Conservation (phyloP, 1,140 invertebrate genomes). For the Drosophila lini region DNA sequence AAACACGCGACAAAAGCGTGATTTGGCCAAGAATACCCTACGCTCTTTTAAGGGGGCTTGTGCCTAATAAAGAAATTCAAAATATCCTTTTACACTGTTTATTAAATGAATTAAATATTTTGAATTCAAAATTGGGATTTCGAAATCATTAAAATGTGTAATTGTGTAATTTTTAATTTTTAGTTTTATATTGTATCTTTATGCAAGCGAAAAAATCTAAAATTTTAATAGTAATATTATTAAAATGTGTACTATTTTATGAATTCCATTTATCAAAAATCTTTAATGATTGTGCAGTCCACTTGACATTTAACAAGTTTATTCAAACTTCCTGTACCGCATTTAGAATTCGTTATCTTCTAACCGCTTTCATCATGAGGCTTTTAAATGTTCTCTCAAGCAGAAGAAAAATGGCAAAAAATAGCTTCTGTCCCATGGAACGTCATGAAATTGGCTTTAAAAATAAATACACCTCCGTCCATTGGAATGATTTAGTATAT, state of each 20-base stretch:
- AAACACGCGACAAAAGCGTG: slow-evolving; percentile 54
- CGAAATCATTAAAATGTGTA: not conserved
- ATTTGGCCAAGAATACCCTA: slow-evolving; percentile 31
- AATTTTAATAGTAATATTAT: not conserved
- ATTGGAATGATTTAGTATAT: not conserved
- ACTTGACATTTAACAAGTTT: slow-evolving; percentile 5
- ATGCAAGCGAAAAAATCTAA: not conserved
- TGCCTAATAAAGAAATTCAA: not conserved
- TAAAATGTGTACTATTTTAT: not conserved
- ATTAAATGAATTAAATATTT: not conserved
- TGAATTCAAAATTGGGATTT: accelerated
- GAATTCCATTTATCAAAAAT: not conserved
- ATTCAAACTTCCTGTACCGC: slow-evolving; percentile 14
- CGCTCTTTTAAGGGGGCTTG: not conserved
- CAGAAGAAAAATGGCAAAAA: slow-evolving; percentile 29
- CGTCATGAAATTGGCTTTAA: slow-evolving; percentile 48
- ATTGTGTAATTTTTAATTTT: not conserved
- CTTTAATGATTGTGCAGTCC: not conserved
- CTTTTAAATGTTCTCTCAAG: slow-evolving; percentile 19
- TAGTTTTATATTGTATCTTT: not conserved
- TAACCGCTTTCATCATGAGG: slow-evolving; percentile 14
- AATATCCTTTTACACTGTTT: not conserved
- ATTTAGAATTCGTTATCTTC: slow-evolving; percentile 16
- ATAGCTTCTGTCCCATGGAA: slow-evolving; percentile 27
- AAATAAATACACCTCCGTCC: slow-evolving; percentile 27